These are phyloP conservation scores for Heterodera filipjevi DNA, from an alignment of 2,888 invertebrate species.

Conservation along the genomic window DNA sequence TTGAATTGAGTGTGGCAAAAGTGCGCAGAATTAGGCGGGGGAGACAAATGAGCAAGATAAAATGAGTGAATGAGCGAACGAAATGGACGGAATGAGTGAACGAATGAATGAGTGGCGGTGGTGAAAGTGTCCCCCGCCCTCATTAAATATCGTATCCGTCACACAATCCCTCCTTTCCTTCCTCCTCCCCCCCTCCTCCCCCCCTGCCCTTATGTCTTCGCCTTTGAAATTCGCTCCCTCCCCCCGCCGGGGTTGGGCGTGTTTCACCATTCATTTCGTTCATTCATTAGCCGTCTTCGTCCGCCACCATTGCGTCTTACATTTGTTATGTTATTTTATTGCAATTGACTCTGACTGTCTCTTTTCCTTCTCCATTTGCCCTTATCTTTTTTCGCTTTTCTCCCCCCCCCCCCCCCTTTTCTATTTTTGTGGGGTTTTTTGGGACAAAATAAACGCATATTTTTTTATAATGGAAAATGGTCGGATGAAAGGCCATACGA, in stretches of 20 bases:
- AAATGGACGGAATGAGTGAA: not conserved
- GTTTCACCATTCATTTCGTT: not conserved
- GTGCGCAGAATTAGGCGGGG: not conserved
- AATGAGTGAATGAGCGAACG: not conserved
- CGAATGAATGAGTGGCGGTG: not conserved
- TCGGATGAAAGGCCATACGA: constrained; percentile 3
- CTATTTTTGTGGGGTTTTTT: not conserved
- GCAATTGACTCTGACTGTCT: not conserved
- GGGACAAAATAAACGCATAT: not conserved
- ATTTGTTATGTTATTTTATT: not conserved
- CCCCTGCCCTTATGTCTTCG: not conserved
- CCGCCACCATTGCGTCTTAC: too few species aligned
- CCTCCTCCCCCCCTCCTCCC: not conserved
- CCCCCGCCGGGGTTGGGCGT: not conserved
- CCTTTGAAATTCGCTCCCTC: not conserved
- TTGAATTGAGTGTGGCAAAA: not conserved
- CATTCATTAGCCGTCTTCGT: not conserved
- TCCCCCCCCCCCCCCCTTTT: not conserved
- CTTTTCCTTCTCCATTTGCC: not conserved
- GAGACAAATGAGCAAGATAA: not conserved
- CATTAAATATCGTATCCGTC: constrained; percentile 7
- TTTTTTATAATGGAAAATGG: not conserved
- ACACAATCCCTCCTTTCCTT: not conserved
- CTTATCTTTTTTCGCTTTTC: not conserved
- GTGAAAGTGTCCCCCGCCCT: constrained; percentile 4